Conservation (phyloP, 2,797 vertebrate genomes). For the Gymnodraco acuticeps region DNA sequence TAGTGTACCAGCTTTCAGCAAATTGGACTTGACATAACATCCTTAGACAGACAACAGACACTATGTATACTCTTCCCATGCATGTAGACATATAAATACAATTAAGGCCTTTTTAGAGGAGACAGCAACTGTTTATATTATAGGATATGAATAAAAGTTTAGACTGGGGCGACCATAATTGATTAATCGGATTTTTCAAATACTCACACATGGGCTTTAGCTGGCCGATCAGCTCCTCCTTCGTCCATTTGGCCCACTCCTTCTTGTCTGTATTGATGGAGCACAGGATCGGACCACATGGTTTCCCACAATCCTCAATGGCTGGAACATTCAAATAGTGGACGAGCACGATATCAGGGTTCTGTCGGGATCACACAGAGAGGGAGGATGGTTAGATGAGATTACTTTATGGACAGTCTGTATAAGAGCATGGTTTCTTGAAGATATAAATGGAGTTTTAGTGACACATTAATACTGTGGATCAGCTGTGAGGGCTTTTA, state of each 20-base stretch:
- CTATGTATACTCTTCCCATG: constrained; percentile 36
- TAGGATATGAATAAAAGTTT: constrained; percentile 35
- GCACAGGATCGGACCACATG: constrained; percentile 97
- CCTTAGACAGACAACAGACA: constrained; percentile 43
- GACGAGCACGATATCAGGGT: constrained; percentile 98
- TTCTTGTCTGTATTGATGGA: constrained; percentile 99
- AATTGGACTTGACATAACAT: constrained; percentile 61
- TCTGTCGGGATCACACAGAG: constrained; percentile 81
- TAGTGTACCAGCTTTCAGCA: constrained; percentile 60
- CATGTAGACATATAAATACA: constrained; percentile 24
- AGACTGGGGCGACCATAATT: constrained; percentile 7
- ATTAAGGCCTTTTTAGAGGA: constrained; percentile 39
- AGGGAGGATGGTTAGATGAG: constrained; percentile 30
- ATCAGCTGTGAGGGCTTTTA: constrained; percentile 53
- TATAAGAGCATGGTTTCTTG: constrained; percentile 29
- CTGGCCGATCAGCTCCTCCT: constrained; percentile 98
- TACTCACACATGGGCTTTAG: constrained; percentile 99
- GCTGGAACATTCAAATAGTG: constrained; percentile 99
- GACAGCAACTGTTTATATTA: constrained; percentile 38
- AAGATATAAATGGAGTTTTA: constrained; percentile 29
- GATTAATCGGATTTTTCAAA: constrained; percentile 28
- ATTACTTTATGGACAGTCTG: constrained; percentile 1
- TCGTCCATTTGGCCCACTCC: constrained; percentile 99
- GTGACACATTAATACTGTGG: constrained; percentile 37
- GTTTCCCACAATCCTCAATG: constrained; percentile 99